These are phyloP conservation scores for Apostichopus californicus DNA, from an alignment of 35 echinoderm and acorn worm genomes.

Conservation along the genomic window DNA sequence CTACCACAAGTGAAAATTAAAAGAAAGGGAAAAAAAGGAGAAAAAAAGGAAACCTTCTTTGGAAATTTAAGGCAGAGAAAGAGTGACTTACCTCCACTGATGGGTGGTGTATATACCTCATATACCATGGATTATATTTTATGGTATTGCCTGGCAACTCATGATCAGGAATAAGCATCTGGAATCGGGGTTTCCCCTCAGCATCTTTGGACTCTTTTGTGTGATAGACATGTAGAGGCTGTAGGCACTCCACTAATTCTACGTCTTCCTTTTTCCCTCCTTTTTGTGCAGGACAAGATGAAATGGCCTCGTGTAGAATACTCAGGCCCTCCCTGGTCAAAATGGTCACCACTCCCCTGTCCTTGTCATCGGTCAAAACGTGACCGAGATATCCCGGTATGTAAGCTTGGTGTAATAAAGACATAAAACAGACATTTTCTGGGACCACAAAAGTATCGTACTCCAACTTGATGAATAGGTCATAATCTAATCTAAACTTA, in stretches of 20 bases:
- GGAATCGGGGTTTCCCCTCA: conserved; percentile 57
- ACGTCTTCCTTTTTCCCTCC: conserved; percentile 72
- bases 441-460: conserved; percentile 63
- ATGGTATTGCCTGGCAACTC: conserved; percentile 64
- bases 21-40: too few relatives aligned
- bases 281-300: conserved; percentile 39
- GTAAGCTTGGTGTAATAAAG: conserved; percentile 68
- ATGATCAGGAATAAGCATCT: conserved; percentile 81
- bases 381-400: conserved; percentile 75
- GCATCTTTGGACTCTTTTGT: conserved; percentile 63
- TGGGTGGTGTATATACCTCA: conserved; percentile 76
- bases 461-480: conserved; percentile 84
- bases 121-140: conserved; percentile 63
- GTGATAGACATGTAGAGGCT: conserved; percentile 25
- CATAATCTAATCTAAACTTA: conserved; percentile 62
- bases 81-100: conserved; percentile 63
- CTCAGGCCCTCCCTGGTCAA: conserved; percentile 71
- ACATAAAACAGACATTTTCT: conserved; percentile 82
- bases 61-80: not conserved
- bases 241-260: conserved; percentile 73
- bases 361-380: conserved; percentile 55
- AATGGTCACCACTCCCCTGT: conserved; percentile 56
- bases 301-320: conserved; percentile 30
- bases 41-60: too few relatives aligned
- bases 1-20: too few relatives aligned